Base-by-base conservation (phyloP, 2,113 vertebrate species). In the Pontoporia blainvillei region DNA sequence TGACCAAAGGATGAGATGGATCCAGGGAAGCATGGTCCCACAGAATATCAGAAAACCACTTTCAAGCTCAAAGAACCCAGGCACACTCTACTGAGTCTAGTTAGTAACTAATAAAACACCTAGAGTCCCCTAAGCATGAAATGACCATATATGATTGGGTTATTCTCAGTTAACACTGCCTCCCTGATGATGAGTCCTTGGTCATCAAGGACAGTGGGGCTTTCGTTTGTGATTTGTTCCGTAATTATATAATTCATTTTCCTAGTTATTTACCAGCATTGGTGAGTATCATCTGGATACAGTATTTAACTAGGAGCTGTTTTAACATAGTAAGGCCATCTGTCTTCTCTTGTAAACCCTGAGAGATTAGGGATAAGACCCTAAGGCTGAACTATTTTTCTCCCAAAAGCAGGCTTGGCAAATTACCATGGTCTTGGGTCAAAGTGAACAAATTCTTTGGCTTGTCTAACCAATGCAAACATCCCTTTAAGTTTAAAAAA, bases 271-370 rank as follows among this genome's bases (percentile, higher is more conserved):
- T 69, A 67, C 34, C 46, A 72, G 15, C 39, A 34, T 64, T 66
- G 44, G n/a, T 81, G 71, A 39, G 31, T 91, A 66, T 72, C n/a
- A 25, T 46, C 67, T 86, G 49, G 36, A 81, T 66, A 82, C 8
- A 25, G 8, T 72, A 91, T 71, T 96, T 95, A 82, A 71, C 64
- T 89, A 44, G 62, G 78, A 90, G 69, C 36, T 94, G 18, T 41
- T 93, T 95, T 57, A 96, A 62, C 44, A 82, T 27, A 62, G 12
- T 76, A 78, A 67, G 29, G 17, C 41, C 69, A 90, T 87, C 69
- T 69, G 46, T 69, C 87, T 71, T 94, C 54, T 92, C 61, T 78
- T 81, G 8, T 92, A 92, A 90, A 96, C 57, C 69, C 82, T 67
- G 11, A 88, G 23, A 84, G 29, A 87, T 75, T 83, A 90, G 44